These are phyloP conservation scores for Cebus imitator DNA, from an alignment of 2,113 vertebrate species.

Conservation along the genomic window DNA sequence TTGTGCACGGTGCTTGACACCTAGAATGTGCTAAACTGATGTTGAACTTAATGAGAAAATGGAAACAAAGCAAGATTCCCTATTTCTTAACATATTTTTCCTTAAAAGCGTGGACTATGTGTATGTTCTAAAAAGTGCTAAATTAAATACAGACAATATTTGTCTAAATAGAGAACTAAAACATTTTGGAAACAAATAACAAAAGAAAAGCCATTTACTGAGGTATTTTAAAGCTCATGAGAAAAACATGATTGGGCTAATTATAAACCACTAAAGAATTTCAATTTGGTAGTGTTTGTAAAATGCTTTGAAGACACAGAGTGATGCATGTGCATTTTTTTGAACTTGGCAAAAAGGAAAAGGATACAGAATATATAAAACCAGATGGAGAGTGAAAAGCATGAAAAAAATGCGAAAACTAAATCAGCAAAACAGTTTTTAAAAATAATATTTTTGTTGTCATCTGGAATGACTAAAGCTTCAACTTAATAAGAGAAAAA, in stretches of 20 bases:
- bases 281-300: not conserved
- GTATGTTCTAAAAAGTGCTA: not conserved
- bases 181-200: slow-evolving; percentile 15
- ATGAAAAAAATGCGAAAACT: not conserved
- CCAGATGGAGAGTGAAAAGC: slow-evolving; percentile 42
- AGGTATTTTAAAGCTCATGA: slow-evolving; percentile 18
- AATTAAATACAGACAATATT: not conserved
- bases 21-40: not conserved
- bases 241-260: not conserved
- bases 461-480: not conserved
- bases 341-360: slow-evolving; percentile 36
- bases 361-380: slow-evolving; percentile 21
- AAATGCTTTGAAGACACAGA: slow-evolving; percentile 50
- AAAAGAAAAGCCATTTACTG: not conserved
- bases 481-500: not conserved
- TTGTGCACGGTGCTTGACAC: not conserved
- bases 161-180: slow-evolving; percentile 37
- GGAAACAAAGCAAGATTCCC: not conserved
- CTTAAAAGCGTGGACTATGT: not conserved
- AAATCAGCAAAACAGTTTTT: not conserved
- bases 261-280: slow-evolving; percentile 28
- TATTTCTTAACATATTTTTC: not conserved
- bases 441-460: not conserved
- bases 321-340: slow-evolving; percentile 13
- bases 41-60: not conserved